Percentiles rank a stretch among this genome's conserved stretches.
phyloP scores from a whole-genome alignment of 2,888 invertebrate species.

The Andrena trimmerana region DNA sequence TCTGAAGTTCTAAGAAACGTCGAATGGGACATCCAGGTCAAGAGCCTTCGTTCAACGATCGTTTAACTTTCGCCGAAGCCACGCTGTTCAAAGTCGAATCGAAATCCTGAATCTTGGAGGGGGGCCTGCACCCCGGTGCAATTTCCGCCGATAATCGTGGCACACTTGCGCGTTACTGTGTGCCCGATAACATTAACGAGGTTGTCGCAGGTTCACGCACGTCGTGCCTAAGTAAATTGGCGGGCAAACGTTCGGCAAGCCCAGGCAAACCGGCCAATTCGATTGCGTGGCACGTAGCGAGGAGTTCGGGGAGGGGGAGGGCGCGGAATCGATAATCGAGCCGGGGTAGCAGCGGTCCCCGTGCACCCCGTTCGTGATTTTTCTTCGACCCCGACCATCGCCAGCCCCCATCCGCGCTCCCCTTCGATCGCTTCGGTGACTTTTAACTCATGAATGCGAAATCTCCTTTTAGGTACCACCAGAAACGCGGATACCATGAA shows the following conservation, averaged over 20 bases:
- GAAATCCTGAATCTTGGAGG: constrained; percentile 23
- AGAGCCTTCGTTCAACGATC: not conserved
- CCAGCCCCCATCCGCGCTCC: not conserved
- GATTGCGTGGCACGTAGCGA: constrained; percentile 60
- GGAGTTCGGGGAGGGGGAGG: constrained; percentile 22
- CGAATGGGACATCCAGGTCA: too few species aligned
- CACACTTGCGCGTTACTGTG: constrained; percentile 67
- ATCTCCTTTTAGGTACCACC: not conserved
- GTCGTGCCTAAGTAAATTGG: constrained; percentile 71
- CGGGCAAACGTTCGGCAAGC: constrained; percentile 66
- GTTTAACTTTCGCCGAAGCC: not conserved
- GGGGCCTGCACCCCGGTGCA: not conserved
- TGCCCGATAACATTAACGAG: constrained; percentile 69
- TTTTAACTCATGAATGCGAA: constrained; percentile 4
- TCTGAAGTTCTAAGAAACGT: too few species aligned
- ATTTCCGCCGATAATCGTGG: constrained; percentile 62
- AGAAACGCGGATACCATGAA: not conserved
- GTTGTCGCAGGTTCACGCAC: constrained; percentile 68
- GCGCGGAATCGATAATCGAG: constrained; percentile 60
- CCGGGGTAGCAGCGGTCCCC: constrained; percentile 2
- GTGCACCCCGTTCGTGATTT: constrained; percentile 27
- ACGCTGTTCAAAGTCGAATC: not conserved
- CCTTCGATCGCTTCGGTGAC: not conserved
- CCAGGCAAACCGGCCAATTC: constrained; percentile 66
- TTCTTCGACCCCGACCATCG: constrained; percentile 12